These are phyloP conservation scores for Eutolmus rufibarbis DNA, from an alignment of 2,888 invertebrate genomes.

Conservation along the genomic window DNA sequence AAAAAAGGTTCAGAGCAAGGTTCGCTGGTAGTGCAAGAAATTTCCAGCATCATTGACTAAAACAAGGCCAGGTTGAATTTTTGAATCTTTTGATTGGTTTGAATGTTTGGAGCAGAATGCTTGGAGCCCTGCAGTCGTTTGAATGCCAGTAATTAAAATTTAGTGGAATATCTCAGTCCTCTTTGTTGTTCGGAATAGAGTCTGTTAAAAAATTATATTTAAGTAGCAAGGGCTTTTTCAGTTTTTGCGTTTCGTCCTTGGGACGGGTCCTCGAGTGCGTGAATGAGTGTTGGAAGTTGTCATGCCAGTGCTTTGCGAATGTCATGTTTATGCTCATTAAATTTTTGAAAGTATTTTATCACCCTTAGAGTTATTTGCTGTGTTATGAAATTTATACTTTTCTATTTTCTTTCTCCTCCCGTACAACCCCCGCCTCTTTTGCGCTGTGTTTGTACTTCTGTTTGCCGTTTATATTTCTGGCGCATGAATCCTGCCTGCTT, in stretches of 20 bases:
- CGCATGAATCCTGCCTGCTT: conserved; percentile 37
- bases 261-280: neutral
- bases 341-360: neutral
- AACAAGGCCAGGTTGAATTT: neutral
- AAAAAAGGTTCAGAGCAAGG: neutral
- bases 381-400: conserved; percentile 27
- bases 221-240: neutral
- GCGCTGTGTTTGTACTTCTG: conserved; percentile 19
- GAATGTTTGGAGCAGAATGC: neutral
- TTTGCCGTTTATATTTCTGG: conserved; percentile 17
- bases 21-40: neutral
- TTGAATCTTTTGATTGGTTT: neutral
- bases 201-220: neutral
- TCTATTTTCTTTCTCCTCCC: neutral
- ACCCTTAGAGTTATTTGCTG: neutral
- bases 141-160: neutral
- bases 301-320: neutral
- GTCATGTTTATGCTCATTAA: conserved; percentile 31
- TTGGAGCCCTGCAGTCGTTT: neutral
- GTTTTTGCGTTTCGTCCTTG: neutral
- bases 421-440: neutral
- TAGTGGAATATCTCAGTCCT: neutral
- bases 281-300: conserved; percentile 9
- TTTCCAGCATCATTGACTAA: neutral
- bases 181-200: neutral